Evolutionary conservation across 35 echinoderm and acorn worm species (phyloP).

Genomic region (Eucidaris tribuloides): DNA sequence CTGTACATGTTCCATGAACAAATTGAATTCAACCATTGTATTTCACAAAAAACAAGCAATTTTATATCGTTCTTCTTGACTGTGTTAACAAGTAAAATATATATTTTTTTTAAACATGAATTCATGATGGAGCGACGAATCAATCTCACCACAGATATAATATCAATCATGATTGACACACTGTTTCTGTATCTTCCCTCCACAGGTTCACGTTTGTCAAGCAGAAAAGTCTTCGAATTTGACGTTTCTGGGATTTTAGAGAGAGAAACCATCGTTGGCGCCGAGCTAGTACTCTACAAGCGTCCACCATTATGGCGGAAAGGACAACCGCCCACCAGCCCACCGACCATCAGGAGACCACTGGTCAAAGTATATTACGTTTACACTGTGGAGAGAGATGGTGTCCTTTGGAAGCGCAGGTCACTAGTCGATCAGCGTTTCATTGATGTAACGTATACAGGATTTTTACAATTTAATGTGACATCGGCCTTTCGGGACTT

Average conservation of each 20-base stretch:
- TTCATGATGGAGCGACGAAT: too few species aligned
- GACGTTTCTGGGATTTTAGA: conserved; percentile 38
- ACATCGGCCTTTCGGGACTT: conserved; percentile 8
- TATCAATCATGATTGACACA: not conserved
- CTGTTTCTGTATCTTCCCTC: not conserved
- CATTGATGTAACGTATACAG: conserved; percentile 18
- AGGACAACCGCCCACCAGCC: not conserved
- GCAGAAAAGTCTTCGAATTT: conserved; percentile 14
- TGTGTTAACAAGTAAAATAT: too few species aligned
- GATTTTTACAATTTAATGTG: conserved; percentile 63
- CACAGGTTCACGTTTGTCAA: not conserved
- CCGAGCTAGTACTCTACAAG: conserved; percentile 65
- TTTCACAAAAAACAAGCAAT: too few species aligned
- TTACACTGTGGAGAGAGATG: conserved; percentile 14
- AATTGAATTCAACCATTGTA: too few species aligned
- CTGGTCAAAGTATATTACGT: conserved; percentile 29
- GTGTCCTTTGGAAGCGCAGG: not conserved
- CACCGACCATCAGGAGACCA: not conserved
- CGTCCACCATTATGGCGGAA: not conserved
- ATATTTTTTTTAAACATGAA: too few species aligned
- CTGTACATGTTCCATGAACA: too few species aligned
- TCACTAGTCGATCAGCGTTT: conserved; percentile 30
- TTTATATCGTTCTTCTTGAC: too few species aligned
- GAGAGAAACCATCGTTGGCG: conserved; percentile 44
- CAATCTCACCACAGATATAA: too few species aligned